phyloP scores from a whole-genome alignment of 2,797 vertebrate genomes.

The Acipenser transmontanus region DNA sequence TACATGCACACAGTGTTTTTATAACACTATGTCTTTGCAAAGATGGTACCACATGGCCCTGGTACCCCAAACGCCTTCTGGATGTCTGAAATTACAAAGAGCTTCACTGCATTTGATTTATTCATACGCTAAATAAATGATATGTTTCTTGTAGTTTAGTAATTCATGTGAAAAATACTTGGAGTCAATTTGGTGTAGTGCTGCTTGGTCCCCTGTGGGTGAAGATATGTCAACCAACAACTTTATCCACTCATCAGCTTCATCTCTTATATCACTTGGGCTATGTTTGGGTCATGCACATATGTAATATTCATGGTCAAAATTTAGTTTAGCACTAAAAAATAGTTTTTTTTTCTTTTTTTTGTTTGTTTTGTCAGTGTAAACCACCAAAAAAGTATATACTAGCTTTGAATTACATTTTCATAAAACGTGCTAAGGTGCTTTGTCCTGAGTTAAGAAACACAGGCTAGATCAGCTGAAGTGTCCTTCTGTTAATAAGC shows the following conservation, averaged over 20 bases:
- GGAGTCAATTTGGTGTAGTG: conserved; percentile 51
- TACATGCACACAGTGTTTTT: too few species aligned
- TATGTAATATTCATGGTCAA: too few species aligned
- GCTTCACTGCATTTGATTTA: conserved; percentile 56
- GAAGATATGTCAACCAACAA: conserved; percentile 40
- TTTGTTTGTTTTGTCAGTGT: too few species aligned
- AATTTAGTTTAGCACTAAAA: too few species aligned
- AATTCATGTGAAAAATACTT: conserved; percentile 77
- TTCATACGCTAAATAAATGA: conserved; percentile 73
- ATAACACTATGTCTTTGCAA: not conserved
- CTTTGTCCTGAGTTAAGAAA: too few species aligned
- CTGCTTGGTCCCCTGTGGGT: conserved; percentile 38
- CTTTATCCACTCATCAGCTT: conserved; percentile 31
- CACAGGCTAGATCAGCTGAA: too few species aligned
- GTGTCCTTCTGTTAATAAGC: too few species aligned
- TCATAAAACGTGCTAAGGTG: too few species aligned
- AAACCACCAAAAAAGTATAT: too few species aligned
- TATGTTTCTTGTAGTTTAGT: conserved; percentile 68
- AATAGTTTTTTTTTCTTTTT: too few species aligned
- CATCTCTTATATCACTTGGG: conserved; percentile 27
- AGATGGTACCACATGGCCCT: not conserved
- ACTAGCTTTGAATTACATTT: too few species aligned
- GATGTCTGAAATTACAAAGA: conserved; percentile 32
- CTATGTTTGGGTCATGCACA: conserved; percentile 18
- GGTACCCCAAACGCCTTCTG: not conserved